These are phyloP conservation scores for Chelon auratus DNA, from an alignment of 2,797 vertebrate genomes.

Conservation along the genomic window DNA sequence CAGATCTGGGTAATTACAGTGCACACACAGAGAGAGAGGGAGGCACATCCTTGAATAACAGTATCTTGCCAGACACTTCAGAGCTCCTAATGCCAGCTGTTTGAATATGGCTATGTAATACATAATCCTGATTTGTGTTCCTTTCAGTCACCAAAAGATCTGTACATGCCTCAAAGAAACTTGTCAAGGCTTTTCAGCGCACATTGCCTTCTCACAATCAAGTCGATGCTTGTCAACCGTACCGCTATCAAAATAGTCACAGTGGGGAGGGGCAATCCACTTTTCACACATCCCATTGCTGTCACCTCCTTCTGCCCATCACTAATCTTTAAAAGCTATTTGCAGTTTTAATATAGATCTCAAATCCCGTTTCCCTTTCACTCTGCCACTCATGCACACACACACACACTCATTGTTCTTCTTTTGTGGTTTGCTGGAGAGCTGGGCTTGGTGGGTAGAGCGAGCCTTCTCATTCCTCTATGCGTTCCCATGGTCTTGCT, in stretches of 20 bases:
- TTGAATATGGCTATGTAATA: slow-evolving; percentile 78
- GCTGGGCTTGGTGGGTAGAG: slow-evolving; percentile 66
- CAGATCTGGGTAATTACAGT: slow-evolving; percentile 73
- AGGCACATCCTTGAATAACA: slow-evolving; percentile 68
- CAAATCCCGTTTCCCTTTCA: slow-evolving; percentile 80
- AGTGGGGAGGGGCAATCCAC: slow-evolving; percentile 75
- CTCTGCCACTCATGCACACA: slow-evolving; percentile 36
- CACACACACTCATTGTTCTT: slow-evolving; percentile 63
- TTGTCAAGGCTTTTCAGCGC: slow-evolving; percentile 79
- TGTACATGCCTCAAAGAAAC: slow-evolving; percentile 79
- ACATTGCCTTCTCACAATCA: slow-evolving; percentile 75
- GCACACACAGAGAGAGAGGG: slow-evolving; percentile 45
- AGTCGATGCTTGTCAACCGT: slow-evolving; percentile 79
- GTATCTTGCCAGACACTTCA: slow-evolving; percentile 72
- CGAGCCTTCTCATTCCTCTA: slow-evolving; percentile 71
- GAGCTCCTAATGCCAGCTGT: slow-evolving; percentile 77
- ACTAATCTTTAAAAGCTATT: slow-evolving; percentile 87
- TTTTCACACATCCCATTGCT: slow-evolving; percentile 78
- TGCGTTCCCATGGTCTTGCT: slow-evolving; percentile 79
- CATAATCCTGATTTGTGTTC: slow-evolving; percentile 83
- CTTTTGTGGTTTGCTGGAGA: slow-evolving; percentile 77
- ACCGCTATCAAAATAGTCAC: slow-evolving; percentile 80
- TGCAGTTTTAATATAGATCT: slow-evolving; percentile 87
- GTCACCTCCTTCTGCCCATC: slow-evolving; percentile 81
- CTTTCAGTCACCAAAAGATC: slow-evolving; percentile 78